phyloP scores from a whole-genome alignment of 2,888 invertebrate species.

The Agrochola lychnidis region DNA sequence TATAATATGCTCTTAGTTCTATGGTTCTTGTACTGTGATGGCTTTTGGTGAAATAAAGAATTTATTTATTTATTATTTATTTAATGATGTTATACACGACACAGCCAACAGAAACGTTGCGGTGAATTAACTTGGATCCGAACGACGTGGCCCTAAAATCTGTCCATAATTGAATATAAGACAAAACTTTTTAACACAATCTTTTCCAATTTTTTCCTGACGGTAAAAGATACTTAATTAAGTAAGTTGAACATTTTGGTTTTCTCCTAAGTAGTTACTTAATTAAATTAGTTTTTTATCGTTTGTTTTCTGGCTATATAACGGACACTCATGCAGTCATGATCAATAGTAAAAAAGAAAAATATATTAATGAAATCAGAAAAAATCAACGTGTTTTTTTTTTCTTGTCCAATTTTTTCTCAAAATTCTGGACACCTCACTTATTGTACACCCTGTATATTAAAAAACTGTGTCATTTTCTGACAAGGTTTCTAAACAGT shows the following conservation, averaged over 20 bases:
- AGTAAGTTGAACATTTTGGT: conserved; percentile 14
- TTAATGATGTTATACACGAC: conserved; percentile 46
- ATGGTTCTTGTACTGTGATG: too few relatives aligned
- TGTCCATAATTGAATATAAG: conserved; percentile 52
- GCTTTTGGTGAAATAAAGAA: too few relatives aligned
- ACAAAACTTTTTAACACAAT: conserved; percentile 43
- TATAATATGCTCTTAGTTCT: too few relatives aligned
- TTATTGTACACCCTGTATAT: neutral
- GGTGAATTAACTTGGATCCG: conserved; percentile 47
- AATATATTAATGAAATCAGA: neutral
- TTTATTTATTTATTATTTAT: too few relatives aligned
- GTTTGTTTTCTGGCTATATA: conserved; percentile 7
- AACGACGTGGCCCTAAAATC: conserved; percentile 27
- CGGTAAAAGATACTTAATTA: conserved; percentile 16
- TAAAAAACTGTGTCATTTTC: conserved; percentile 3
- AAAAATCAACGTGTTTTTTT: neutral
- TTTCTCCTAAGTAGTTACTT: conserved; percentile 12
- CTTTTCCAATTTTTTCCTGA: conserved; percentile 30
- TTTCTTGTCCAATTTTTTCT: neutral
- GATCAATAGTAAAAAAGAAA: neutral
- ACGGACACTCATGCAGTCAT: neutral
- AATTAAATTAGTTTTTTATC: conserved; percentile 17
- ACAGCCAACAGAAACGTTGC: conserved; percentile 34
- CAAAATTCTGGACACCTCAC: conserved; percentile 5
- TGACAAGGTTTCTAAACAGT: conserved; percentile 30